Conservation (phyloP, 2,797 vertebrate genomes). For the Coregonus sp. region DNA sequence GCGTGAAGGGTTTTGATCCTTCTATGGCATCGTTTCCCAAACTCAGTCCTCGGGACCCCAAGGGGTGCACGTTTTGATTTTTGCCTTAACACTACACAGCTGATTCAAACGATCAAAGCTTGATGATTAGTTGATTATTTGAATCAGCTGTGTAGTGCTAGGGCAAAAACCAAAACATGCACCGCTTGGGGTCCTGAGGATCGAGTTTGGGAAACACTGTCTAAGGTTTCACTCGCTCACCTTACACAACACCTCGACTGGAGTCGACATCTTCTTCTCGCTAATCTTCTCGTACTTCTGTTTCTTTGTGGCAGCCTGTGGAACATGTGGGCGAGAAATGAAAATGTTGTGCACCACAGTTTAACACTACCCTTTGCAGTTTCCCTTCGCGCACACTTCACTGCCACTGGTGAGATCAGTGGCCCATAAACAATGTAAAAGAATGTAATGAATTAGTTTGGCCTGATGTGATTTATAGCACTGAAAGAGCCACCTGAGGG, state of each 20-base stretch:
- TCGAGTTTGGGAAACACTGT: too few relatives aligned
- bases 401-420: too few relatives aligned
- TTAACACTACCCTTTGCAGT: conserved; percentile 22
- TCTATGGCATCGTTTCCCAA: not conserved
- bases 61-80: not conserved
- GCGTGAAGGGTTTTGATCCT: not conserved
- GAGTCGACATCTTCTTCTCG: conserved; percentile 99
- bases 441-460: too few relatives aligned
- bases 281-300: conserved; percentile 99
- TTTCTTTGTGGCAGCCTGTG: conserved; percentile 98
- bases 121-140: too few relatives aligned
- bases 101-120: too few relatives aligned
- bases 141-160: too few relatives aligned
- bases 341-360: conserved; percentile 67
- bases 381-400: too few relatives aligned
- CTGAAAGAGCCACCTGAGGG: not conserved
- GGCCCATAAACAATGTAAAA: too few relatives aligned
- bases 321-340: conserved; percentile 68
- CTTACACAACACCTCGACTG: conserved; percentile 99
- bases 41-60: not conserved
- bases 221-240: conserved; percentile 64
- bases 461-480: not conserved
- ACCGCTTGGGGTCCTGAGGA: too few relatives aligned
- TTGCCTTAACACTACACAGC: too few relatives aligned
- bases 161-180: too few relatives aligned